Conservation (phyloP, 2,113 vertebrate species). For the Oncorhynchus gorbuscha region DNA sequence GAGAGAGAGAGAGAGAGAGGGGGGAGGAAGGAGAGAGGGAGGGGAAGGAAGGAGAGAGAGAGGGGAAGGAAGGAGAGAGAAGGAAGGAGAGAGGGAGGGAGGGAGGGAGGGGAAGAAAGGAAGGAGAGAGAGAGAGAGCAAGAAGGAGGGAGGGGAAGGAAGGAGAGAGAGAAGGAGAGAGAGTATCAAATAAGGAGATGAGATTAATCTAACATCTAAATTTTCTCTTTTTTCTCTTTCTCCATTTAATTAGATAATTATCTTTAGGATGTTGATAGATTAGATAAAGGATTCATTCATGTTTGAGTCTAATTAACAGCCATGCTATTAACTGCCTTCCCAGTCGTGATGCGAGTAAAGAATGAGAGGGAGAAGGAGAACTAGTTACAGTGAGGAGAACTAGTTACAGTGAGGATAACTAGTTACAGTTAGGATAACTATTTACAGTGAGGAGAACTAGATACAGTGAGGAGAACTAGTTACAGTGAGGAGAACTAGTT, state of each 20-base stretch:
- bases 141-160: conserved; percentile 6
- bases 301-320: conserved; percentile 72
- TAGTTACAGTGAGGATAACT: too few species aligned
- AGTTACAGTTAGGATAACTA: too few species aligned
- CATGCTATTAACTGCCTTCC: conserved; percentile 57
- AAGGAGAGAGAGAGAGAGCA: conserved; percentile 37
- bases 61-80: too few species aligned
- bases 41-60: conserved; percentile 32
- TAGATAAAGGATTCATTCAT: conserved; percentile 70
- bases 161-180: neutral
- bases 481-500: too few species aligned
- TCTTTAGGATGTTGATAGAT: conserved; percentile 69
- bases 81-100: too few species aligned
- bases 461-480: too few species aligned
- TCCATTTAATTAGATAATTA: conserved; percentile 72
- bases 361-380: too few species aligned
- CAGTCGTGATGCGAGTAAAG: conserved; percentile 34
- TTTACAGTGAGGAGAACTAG: too few species aligned
- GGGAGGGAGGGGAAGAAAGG: conserved; percentile 66
- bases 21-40: conserved; percentile 49
- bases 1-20: too few species aligned
- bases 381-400: too few species aligned
- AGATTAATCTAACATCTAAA: too few species aligned
- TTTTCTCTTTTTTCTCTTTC: conserved; percentile 36
- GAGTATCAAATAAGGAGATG: too few species aligned